Evolutionary conservation across 2,113 vertebrate genomes (phyloP).

Genomic region (Monarcha castaneiventris): DNA sequence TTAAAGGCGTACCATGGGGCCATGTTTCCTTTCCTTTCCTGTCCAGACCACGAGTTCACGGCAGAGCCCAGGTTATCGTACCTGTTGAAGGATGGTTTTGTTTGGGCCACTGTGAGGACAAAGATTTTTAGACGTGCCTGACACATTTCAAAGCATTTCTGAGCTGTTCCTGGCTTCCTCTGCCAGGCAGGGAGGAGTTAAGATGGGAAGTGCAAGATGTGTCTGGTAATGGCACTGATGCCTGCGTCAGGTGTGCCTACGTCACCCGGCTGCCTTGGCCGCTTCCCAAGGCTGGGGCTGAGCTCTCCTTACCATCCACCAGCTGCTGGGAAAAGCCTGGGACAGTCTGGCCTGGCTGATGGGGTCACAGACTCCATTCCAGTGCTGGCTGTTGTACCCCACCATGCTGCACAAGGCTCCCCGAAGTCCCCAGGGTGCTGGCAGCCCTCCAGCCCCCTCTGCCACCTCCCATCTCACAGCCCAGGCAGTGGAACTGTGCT

Average conservation of each 20-base stretch:
- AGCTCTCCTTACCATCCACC: neutral
- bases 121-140: neutral
- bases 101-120: neutral
- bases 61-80: neutral
- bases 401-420: accelerated
- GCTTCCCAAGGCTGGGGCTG: neutral
- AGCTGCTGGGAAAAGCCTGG: neutral
- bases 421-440: neutral
- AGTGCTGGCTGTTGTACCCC: neutral
- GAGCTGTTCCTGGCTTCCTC: neutral
- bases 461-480: neutral
- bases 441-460: neutral
- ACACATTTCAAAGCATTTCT: neutral
- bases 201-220: neutral
- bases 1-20: neutral
- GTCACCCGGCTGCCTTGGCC: neutral
- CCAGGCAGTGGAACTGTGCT: neutral
- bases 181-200: conserved; percentile 30
- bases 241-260: conserved; percentile 17
- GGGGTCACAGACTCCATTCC: accelerated
- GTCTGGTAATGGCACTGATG: neutral
- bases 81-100: neutral
- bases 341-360: accelerated
- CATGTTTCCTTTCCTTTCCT: neutral
- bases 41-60: accelerated